Evolutionary conservation across 2,888 invertebrate genomes (phyloP).

Genomic region (Mesorhabditis sp.): DNA sequence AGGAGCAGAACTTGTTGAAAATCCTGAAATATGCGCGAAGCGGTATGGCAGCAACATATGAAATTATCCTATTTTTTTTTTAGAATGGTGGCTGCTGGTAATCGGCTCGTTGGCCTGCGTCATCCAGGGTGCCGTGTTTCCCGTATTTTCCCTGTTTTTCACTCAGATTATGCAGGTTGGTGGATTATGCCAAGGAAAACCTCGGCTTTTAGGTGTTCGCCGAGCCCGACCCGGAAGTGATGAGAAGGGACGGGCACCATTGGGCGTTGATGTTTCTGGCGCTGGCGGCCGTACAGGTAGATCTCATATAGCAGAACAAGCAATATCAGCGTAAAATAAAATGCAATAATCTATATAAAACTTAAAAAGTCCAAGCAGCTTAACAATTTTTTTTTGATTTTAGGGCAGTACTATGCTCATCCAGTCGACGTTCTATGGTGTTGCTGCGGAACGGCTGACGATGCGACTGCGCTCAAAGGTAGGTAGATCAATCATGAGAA

Average conservation of each 20-base stretch:
- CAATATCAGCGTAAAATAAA: neutral
- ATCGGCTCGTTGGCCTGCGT: conserved; percentile 58
- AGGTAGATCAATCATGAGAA: no score
- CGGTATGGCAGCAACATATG: no score
- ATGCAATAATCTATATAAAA: no score
- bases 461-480: conserved; percentile 58
- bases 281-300: conserved; percentile 58
- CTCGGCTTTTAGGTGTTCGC: conserved; percentile 52
- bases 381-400: no score
- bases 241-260: conserved; percentile 56
- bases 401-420: conserved; percentile 8
- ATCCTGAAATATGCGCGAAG: conserved; percentile 57
- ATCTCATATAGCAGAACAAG: conserved; percentile 55
- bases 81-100: conserved; percentile 59
- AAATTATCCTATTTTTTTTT: conserved; percentile 7
- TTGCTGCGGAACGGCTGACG: conserved; percentile 55
- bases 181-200: conserved; percentile 7
- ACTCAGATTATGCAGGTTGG: conserved; percentile 10
- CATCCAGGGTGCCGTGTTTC: conserved; percentile 60
- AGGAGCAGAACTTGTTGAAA: conserved; percentile 28
- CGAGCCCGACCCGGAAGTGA: conserved; percentile 58
- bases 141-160: conserved; percentile 61
- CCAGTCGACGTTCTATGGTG: conserved; percentile 54
- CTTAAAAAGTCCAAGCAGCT: no score
- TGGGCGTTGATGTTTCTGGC: conserved; percentile 60